phyloP scores from a whole-genome alignment of 2,888 invertebrate species.

The Helobdella robusta region DNA sequence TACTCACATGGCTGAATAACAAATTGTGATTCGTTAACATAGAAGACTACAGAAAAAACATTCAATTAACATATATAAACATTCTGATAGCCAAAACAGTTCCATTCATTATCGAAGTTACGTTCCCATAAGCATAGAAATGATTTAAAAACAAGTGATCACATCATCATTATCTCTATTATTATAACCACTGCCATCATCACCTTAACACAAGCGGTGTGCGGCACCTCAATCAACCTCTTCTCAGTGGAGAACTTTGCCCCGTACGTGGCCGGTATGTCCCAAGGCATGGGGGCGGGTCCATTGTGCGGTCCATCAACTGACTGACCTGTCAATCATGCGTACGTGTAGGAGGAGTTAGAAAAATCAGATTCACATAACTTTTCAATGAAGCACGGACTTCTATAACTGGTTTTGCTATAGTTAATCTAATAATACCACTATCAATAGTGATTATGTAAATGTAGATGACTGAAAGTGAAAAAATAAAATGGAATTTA shows the following conservation, averaged over 20 bases:
- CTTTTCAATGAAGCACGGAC: background rate
- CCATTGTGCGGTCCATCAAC: slow-evolving; percentile 26
- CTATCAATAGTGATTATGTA: no score
- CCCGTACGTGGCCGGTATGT: slow-evolving; percentile 14
- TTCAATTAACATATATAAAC: no score
- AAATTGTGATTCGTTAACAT: no score
- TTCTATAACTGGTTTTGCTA: background rate
- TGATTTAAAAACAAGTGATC: no score
- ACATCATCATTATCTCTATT: background rate
- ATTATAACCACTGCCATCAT: no score
- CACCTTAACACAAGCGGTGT: slow-evolving; percentile 25
- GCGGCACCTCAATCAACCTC: slow-evolving; percentile 24
- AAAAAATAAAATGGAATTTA: background rate
- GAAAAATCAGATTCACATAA: background rate
- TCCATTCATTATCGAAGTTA: no score
- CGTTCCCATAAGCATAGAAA: no score
- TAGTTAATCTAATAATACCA: no score
- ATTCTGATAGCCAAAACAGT: no score
- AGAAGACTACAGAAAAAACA: no score
- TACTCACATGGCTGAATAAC: slow-evolving; percentile 19
- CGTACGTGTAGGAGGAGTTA: no score
- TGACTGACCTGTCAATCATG: slow-evolving; percentile 4
- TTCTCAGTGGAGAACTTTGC: slow-evolving; percentile 21
- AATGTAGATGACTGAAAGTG: no score
- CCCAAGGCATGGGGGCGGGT: slow-evolving; percentile 25